Base-by-base conservation (phyloP, 2,113 vertebrate species). In the Pterocles burchelli region DNA sequence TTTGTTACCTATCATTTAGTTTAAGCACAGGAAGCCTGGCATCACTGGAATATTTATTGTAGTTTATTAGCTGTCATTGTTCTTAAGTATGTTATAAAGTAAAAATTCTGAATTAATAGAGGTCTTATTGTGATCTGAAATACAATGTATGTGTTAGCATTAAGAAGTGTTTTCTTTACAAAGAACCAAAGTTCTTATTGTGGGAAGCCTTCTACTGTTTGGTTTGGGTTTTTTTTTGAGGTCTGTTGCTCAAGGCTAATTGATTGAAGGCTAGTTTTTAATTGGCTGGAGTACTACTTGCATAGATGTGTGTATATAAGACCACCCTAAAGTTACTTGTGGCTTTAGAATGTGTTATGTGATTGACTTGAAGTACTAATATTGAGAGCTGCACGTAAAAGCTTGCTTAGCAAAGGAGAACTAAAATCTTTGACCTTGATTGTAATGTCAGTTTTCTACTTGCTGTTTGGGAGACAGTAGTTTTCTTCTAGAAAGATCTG, bases 91-190 rank as follows among this genome's bases (percentile, higher is more conserved):
- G 2, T 26, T 57, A n/a, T 71, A 1, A 73, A 81, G 25, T 46
- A 43, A 11, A 63, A 74, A 34, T 13, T 6, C 4, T 76, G 55
- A 85, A 26, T 57, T 61, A 70, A 48, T 36, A 7, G 13, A 22
- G 6, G 9, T 41, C 5, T 78, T 46, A 22, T 0, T 79, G 29
- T n/a, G 5, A 46, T 36, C 17, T 70, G 5, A 26, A 49, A 21
- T 29, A 4, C 3, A 55, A 12, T 0, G 1, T 8, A 1, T 8
- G 17, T 29, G 2, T 58, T 86, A n/a, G 28, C 6, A 66, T 75
- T 46, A 33, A 12, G 63, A 25, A 87, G 26, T 9, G 15, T 8
- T 65, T 78, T 43, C 20, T 76, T 54, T 6, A 25, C 10, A 5
- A 48, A 65, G 13, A 8, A 38, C 10, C 3, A 7, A n/a, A 36